A percentile compares a stretch with the other conserved stretches of the same genome.
Evolutionary conservation across 2,797 vertebrate genomes (phyloP).

Genomic region (Tinamus major): DNA sequence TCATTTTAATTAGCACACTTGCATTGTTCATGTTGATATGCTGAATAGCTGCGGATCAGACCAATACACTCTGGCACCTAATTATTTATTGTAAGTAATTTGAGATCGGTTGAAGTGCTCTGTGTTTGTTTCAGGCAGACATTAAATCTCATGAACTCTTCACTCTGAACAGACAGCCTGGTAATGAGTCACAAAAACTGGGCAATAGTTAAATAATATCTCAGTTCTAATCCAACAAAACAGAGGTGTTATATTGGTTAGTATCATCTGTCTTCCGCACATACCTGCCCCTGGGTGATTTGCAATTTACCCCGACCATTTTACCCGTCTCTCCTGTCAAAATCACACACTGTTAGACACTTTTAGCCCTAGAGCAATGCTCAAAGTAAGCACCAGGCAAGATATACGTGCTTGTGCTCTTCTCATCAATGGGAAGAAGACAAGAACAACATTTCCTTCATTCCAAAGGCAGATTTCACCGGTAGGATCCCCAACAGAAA

Average conservation of each 20-base stretch:
- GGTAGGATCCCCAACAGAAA: background rate
- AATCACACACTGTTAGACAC: background rate
- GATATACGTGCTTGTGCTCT: background rate
- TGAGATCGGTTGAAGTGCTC: background rate
- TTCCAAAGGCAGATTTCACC: background rate
- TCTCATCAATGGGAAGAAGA: background rate
- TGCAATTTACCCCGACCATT: background rate
- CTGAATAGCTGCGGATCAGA: background rate
- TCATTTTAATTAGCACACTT: background rate
- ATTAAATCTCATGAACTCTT: background rate
- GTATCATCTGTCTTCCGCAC: background rate
- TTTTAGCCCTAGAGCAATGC: background rate
- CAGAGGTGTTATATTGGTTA: background rate
- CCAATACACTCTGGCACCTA: background rate
- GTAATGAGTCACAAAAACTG: background rate
- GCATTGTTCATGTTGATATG: background rate
- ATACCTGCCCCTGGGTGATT: background rate
- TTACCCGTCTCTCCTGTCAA: background rate
- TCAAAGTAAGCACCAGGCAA: background rate
- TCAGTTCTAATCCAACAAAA: background rate
- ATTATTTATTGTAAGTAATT: constrained; percentile 1
- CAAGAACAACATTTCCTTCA: background rate
- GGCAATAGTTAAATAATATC: constrained; percentile 10
- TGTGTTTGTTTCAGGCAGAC: background rate
- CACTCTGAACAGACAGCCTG: background rate